A percentile compares a stretch with the other conserved stretches of the same genome.
phyloP scores from a whole-genome alignment of 2,888 invertebrate genomes.

The Hirtodrosophila histrioides region DNA sequence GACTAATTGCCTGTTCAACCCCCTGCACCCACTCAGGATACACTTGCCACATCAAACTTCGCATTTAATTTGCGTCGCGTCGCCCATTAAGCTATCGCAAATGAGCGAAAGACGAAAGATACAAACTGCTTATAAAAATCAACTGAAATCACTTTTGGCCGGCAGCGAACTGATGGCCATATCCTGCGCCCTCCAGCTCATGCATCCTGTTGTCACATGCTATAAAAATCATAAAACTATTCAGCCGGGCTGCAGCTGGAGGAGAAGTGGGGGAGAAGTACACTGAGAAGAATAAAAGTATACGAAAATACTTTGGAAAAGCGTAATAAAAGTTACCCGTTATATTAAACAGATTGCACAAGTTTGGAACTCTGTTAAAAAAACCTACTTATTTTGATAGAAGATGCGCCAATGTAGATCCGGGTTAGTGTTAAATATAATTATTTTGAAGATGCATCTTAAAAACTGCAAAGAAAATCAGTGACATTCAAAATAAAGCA shows the following conservation, averaged over 20 bases:
- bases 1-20: conserved; percentile 57
- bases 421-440: too few relatives aligned
- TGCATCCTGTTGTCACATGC: conserved; percentile 68
- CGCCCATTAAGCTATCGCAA: conserved; percentile 68
- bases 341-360: too few relatives aligned
- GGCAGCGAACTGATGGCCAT: conserved; percentile 41
- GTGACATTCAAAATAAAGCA: too few relatives aligned
- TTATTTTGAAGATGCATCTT: too few relatives aligned
- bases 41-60: conserved; percentile 43
- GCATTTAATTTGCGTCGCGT: conserved; percentile 60
- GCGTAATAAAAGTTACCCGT: too few relatives aligned
- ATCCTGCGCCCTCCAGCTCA: conserved; percentile 30
- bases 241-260: conserved; percentile 38
- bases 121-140: conserved; percentile 39
- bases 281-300: too few relatives aligned
- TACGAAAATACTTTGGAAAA: too few relatives aligned
- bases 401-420: too few relatives aligned
- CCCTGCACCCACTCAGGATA: conserved; percentile 1
- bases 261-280: not conserved
- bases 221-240: conserved; percentile 79
- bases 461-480: too few relatives aligned
- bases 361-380: too few relatives aligned
- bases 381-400: too few relatives aligned
- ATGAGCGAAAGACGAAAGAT: conserved; percentile 44
- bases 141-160: conserved; percentile 49